Base-by-base conservation (phyloP, 2,888 invertebrate genomes). In the Himalopsyche japonica region DNA sequence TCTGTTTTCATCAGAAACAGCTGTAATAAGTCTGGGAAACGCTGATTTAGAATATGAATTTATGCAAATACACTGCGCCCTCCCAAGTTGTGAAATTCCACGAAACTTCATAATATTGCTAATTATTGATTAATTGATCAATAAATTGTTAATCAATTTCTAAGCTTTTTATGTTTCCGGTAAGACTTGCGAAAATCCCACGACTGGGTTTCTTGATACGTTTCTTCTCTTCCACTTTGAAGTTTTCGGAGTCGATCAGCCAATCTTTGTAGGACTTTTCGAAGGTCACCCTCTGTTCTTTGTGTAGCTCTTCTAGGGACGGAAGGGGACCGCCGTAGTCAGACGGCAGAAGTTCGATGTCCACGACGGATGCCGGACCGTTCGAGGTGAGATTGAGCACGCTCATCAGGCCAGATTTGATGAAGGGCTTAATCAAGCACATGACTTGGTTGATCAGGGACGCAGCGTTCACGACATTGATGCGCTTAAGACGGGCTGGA, bases 391-490 rank as follows among this genome's bases (percentile, higher is more conserved):
- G 94, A 89, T 93, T 93, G 49, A 95, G 90, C 27, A 94, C 90
- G 87, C 92, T 92, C 77, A 94, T 90, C 0, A 95, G 90, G 88
- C 95, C 94, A 57, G 93, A 93, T 88, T 93, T 93, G 87, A 95
- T 94, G 87, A 95, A 91, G 0, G 95, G 95, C 86, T 94, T 92
- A 8, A 95, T 91, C 76, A 95, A 91, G 81, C 94, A 92, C 94
- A 95, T 94, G 30, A 94, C 93, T 89, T 95, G 95, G 89, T 94
- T 94, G 88, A 95, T 94, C 90, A 94, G 95, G 78, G 93, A 93
- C 7, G 94, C 94, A 0, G 94, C 94, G 89, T 95, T 94, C 76
- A 95, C 92, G 0, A 95, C 93, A 89, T 95, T 94, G 88, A 95
- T 93, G 88, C 93, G 93, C 90, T 94, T 94, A 24, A 95, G 91